A percentile compares a stretch with the other conserved stretches of the same genome.
Conservation (phyloP, 2,113 vertebrate species). For the Sapayoa aenigma region DNA sequence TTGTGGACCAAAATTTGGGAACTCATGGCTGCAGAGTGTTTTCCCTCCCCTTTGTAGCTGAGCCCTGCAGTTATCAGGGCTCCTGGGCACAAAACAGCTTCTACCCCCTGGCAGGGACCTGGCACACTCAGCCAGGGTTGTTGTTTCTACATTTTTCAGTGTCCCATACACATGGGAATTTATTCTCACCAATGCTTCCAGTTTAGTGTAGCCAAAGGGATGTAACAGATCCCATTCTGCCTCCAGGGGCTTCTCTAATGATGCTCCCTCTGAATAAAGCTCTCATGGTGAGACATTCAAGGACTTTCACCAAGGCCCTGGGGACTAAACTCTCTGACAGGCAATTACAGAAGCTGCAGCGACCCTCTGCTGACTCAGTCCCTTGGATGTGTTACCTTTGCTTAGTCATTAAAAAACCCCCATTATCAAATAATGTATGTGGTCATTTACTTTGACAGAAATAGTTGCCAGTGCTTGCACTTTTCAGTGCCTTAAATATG, state of each 20-base stretch:
- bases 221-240: background rate
- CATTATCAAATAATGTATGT: background rate
- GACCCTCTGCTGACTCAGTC: background rate
- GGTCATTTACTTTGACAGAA: background rate
- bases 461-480: background rate
- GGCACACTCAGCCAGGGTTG: background rate
- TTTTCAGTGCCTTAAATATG: background rate
- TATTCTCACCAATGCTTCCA: background rate
- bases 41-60: background rate
- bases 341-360: background rate
- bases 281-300: background rate
- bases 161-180: background rate
- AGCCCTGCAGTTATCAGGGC: background rate
- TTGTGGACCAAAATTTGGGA: background rate
- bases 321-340: background rate
- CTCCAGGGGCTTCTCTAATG: background rate
- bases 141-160: background rate
- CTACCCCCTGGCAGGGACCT: background rate
- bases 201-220: background rate
- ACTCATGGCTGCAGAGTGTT: background rate
- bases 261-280: background rate
- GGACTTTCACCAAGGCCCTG: background rate
- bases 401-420: background rate
- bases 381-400: background rate
- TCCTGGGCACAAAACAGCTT: background rate